Base-by-base conservation (phyloP, 2,113 vertebrate species). In the Hemibagrus wyckioides region DNA sequence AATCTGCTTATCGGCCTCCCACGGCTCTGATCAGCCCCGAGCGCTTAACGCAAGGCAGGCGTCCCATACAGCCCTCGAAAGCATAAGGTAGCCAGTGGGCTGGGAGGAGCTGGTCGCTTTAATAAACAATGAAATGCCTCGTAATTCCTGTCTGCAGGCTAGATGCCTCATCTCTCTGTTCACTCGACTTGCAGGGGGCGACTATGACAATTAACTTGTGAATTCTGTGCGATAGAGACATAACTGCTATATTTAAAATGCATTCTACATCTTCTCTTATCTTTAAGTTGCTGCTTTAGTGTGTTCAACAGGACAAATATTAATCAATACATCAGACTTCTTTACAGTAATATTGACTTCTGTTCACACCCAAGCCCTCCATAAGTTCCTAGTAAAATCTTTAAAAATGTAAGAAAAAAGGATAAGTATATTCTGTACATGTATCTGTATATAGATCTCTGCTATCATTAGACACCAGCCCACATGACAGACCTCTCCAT, bases 1-100 rank as follows among this genome's bases (percentile, higher is more conserved):
- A 96, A 96, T 95, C 95, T 97, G 88, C 94, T 96, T 96, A 95
- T 94, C 88, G 63, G 90, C 93, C 92, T 94, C 94, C 91, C 87
- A 91, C 90, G 92, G 93, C 95, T 94, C 94, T 88, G 92, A 94
- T 95, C 89, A 91, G 92, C 93, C 91, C 92, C 91, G 91, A 95
- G 93, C 94, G 89, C 94, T 96, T 97, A 96, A 95, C 88, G 82
- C 48, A 86, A 93, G 91, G 90, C 94, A 95, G 94, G 92, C 92
- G 90, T 88, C 91, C 87, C 91, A 93, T 91, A 54, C 59, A 63
- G 90, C 89, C 92, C 92, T 94, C 87, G 88, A 93, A 95, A 94
- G 87, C 89, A 92, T 87, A 88, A 94, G 92, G 92, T 94, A 90
- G 88, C 92, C 57, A 88, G 80, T 89, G 56, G 80, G 81, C 57